phyloP scores from a whole-genome alignment of 2,888 invertebrate genomes.

The Nineta flava region DNA sequence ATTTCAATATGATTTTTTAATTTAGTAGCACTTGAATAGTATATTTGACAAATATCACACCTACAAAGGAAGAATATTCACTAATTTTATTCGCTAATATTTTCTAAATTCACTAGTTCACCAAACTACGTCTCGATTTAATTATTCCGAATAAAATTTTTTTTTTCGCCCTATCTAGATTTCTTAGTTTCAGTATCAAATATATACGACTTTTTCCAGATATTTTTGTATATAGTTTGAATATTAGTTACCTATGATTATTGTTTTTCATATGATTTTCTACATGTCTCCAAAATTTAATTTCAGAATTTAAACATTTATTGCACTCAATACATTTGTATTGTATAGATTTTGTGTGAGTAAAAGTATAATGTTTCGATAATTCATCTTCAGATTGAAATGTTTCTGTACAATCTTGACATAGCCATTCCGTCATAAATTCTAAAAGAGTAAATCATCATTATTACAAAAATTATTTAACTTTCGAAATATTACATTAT shows the following conservation, averaged over 20 bases:
- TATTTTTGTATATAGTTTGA: too few relatives aligned
- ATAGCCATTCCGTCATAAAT: not conserved
- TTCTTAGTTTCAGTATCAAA: too few relatives aligned
- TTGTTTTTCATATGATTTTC: not conserved
- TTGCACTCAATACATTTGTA: not conserved
- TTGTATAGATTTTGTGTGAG: not conserved
- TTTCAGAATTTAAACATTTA: not conserved
- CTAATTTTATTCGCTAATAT: too few relatives aligned
- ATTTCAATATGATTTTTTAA: not conserved
- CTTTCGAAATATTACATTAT: too few relatives aligned
- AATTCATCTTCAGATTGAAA: not conserved
- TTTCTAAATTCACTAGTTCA: too few relatives aligned
- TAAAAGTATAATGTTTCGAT: not conserved
- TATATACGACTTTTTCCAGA: too few relatives aligned
- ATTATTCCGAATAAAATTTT: too few relatives aligned
- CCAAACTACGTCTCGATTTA: too few relatives aligned
- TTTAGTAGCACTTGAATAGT: not conserved
- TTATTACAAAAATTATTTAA: too few relatives aligned
- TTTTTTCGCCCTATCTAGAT: too few relatives aligned
- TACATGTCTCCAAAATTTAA: not conserved
- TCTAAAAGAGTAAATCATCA: not conserved
- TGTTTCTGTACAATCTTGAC: not conserved
- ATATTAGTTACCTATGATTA: not conserved
- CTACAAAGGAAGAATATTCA: not conserved
- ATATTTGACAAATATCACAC: not conserved